Base-by-base conservation (phyloP, 1,140 invertebrate genomes). In the Diachasma alloeum region DNA sequence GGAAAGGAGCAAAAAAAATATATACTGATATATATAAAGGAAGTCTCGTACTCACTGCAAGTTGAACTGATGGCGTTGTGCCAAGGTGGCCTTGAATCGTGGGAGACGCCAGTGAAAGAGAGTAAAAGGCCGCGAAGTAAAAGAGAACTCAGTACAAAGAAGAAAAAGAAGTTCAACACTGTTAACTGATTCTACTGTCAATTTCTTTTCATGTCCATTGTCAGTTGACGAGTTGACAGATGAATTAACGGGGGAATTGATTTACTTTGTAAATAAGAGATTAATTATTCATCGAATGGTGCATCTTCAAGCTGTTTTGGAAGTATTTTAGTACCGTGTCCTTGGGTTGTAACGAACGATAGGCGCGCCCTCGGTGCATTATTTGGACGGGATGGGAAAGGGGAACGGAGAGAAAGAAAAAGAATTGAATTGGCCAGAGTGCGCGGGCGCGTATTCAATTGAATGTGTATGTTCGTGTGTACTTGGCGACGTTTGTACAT, bases 241-340 rank as follows among this genome's bases (percentile, higher is more conserved):
- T 26, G 71, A 72, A 72, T 72, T 59, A 56, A 53, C 31, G 68
- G 39, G 8, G 13, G 11, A 56, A 6, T 19, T 56, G 19, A 22
- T 19, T n/a, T n/a, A n/a, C n/a, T n/a, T n/a, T n/a, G n/a, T n/a
- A n/a, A n/a, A n/a, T n/a, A n/a, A n/a, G n/a, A n/a, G n/a, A n/a
- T n/a, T n/a, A n/a, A n/a, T n/a, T n/a, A n/a, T n/a, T 56, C n/a
- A 13, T 2, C 5, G 48, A 56, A 19, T 56, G 6, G 48, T 17
- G n/a, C n/a, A 56, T 56, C 48, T 42, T 10, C 39, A 13, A 9
- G 39, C 9, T 4, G 39, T 42, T 42, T 42, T 10, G 10, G 59
- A 76, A 72, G 77, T 79, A 79, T 79, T 79, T 79, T 75, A 74
- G 78, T 68, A 79, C 75, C 10, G 13, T 70, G 78, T 74, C 78